These are phyloP conservation scores for Melitaea athalia DNA, from an alignment of 2,888 invertebrate genomes.

Conservation along the genomic window DNA sequence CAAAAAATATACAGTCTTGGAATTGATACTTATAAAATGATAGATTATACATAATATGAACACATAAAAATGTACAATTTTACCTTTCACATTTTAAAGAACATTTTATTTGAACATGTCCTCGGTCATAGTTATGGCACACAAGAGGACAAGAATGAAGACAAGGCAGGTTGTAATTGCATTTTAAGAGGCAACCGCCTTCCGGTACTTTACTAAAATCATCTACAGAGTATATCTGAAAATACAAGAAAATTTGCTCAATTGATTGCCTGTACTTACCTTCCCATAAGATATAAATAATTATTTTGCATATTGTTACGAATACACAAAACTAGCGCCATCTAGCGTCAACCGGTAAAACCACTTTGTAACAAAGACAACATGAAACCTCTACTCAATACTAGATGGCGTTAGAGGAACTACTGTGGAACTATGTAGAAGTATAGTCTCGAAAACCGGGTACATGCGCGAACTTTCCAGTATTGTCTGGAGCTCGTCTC, in stretches of 20 bases:
- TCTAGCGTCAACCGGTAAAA: no score
- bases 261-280: background rate
- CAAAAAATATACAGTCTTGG: no score
- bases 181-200: constrained; percentile 83
- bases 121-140: constrained; percentile 83
- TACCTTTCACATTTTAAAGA: constrained; percentile 75
- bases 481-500: no score
- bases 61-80: constrained; percentile 27
- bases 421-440: no score
- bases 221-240: constrained; percentile 52
- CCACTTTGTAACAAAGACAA: no score
- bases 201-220: constrained; percentile 79
- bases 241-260: background rate
- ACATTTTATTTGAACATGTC: constrained; percentile 77
- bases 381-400: no score
- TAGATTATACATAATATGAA: background rate
- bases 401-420: no score
- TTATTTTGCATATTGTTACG: no score
- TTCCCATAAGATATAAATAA: no score
- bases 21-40: background rate
- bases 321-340: no score
- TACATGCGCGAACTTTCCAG: no score
- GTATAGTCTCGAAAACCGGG: no score
- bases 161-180: constrained; percentile 78
- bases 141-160: constrained; percentile 83